Conservation (phyloP, 2,797 vertebrate genomes). For the Sylvilagus floridanus region DNA sequence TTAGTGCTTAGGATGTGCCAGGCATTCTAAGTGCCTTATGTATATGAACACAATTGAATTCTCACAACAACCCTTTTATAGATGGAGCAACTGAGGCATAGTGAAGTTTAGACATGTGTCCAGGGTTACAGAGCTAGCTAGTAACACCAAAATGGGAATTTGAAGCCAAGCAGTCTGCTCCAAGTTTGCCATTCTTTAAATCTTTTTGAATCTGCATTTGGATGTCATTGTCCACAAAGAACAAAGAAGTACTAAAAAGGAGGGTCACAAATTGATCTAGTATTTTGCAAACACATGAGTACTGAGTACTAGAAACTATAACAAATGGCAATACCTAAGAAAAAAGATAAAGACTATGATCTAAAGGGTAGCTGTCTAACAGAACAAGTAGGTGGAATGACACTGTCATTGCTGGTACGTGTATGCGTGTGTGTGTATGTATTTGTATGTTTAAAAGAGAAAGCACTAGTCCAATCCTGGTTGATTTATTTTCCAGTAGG, state of each 20-base stretch:
- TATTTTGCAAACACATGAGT: slow-evolving; percentile 44
- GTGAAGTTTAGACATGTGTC: background rate
- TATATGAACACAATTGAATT: background rate
- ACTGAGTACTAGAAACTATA: background rate
- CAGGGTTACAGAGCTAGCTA: background rate
- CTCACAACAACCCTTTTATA: background rate
- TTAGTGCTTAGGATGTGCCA: background rate
- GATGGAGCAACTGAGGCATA: background rate
- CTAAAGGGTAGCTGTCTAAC: background rate
- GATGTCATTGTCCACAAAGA: background rate
- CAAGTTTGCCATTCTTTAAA: slow-evolving; percentile 26
- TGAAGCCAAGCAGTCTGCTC: background rate
- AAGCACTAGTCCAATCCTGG: background rate
- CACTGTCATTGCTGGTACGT: too few species aligned
- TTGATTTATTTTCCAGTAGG: background rate
- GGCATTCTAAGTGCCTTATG: background rate
- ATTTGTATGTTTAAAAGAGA: slow-evolving; percentile 24
- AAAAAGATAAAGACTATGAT: background rate
- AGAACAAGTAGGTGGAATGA: background rate
- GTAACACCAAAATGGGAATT: background rate
- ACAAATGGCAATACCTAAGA: background rate
- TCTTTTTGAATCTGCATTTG: slow-evolving; percentile 1
- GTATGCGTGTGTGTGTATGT: background rate
- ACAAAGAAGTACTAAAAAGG: background rate
- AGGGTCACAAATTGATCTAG: background rate